Base-by-base conservation (phyloP, 2,797 vertebrate species). In the Apogon talboti region DNA sequence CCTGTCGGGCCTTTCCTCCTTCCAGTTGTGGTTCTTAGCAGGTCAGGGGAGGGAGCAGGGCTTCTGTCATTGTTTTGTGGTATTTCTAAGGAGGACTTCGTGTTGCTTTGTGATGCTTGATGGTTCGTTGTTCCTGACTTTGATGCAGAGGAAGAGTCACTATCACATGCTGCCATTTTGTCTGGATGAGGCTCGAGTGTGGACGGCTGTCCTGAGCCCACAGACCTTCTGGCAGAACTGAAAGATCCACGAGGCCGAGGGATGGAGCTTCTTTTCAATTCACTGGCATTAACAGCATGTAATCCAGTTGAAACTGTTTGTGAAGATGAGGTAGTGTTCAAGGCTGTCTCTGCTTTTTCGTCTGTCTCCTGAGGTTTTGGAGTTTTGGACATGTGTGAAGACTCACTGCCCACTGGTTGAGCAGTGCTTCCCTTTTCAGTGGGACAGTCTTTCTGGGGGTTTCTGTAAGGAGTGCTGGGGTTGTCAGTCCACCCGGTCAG, bases 401-500 rank as follows among this genome's bases (percentile, higher is more conserved):
- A 46, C 42, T 59, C 30, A 40, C 7, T 3, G 1, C 76, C 63
- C 41, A 44, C 13, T 11, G 0, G 16, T 11, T 43, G 74, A 47
- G 12, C 35, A 11, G 52, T 46, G 11, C n/a, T 54, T 1, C 28
- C 60, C 10, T 56, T 79, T 15, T 77, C 66, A 16, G 64, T 51
- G 33, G 54, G 33, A 66, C 21, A 37, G 47, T 42, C 76, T 14
- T 58, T 51, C 37, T 65, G 83, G 42, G 59, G 51, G n/a, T 66
- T 84, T 51, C 49, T 78, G 18, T 67, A 68, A 47, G 87, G 88
- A 58, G 46, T 66, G 46, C 64, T 67, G 56, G 86, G 70, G 67
- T 70, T 69, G 33, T 90, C 77, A 15, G 74, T 79, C 84, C 85
- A 89, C 58, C 44, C 75, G 0, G 86, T 91, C 50, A 93, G 45